phyloP scores from a whole-genome alignment of 2,888 invertebrate species.

The Chrysolina americana region DNA sequence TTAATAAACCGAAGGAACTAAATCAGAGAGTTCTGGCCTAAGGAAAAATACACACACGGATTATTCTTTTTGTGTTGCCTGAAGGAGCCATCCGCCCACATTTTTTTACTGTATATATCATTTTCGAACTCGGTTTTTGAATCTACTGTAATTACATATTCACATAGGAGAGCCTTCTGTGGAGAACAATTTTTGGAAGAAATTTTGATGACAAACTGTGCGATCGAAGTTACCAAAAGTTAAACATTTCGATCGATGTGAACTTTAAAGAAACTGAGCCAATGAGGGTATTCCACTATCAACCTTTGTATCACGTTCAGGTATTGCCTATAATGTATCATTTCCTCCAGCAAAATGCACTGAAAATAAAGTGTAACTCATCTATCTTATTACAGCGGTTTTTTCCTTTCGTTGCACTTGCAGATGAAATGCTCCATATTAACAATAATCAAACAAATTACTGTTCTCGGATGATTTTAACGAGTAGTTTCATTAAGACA shows the following conservation, averaged over 20 bases:
- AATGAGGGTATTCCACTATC: too few relatives aligned
- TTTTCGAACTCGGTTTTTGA: neutral
- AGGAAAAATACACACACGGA: neutral
- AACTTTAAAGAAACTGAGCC: too few relatives aligned
- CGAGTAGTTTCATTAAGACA: conserved; percentile 9
- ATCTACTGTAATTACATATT: conserved; percentile 2
- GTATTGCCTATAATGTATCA: neutral
- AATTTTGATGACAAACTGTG: neutral
- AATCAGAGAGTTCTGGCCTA: neutral
- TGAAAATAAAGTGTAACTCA: neutral
- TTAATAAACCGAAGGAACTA: neutral
- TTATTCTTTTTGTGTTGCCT: neutral
- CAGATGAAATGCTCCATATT: conserved; percentile 14
- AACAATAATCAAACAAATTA: conserved; percentile 18
- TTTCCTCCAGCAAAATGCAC: neutral
- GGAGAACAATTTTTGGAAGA: neutral
- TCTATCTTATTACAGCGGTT: neutral
- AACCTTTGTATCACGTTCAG: too few relatives aligned
- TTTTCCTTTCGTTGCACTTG: neutral
- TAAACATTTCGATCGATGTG: too few relatives aligned
- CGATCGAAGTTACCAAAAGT: neutral
- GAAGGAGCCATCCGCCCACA: neutral
- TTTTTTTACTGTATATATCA: neutral
- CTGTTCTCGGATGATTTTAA: conserved; percentile 8
- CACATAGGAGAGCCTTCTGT: neutral